Percentiles rank a stretch among this genome's conserved stretches.
Evolutionary conservation across 2,113 vertebrate species (phyloP).

Genomic region (Chunga burmeisteri): DNA sequence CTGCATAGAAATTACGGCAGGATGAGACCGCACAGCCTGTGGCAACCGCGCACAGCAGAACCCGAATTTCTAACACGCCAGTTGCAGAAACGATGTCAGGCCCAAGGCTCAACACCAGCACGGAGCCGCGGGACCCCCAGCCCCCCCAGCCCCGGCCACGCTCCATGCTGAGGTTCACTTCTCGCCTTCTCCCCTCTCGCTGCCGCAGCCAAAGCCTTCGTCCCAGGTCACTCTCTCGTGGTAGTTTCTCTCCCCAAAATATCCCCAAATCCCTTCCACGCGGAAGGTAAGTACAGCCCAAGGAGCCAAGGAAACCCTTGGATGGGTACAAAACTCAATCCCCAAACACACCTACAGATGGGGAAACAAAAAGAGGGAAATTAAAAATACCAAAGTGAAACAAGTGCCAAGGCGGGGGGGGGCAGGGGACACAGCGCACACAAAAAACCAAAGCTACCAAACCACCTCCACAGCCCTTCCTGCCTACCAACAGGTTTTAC

Average conservation of each 20-base stretch:
- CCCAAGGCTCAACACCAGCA: fast-evolving
- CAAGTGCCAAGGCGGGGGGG: background rate
- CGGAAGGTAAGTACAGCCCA: background rate
- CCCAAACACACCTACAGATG: background rate
- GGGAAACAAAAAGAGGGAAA: background rate
- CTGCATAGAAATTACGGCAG: background rate
- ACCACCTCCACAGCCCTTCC: background rate
- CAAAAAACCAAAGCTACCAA: background rate
- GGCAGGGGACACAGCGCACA: background rate
- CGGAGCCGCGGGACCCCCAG: fast-evolving
- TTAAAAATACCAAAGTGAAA: background rate
- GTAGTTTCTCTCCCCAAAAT: background rate
- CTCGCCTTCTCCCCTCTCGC: fast-evolving
- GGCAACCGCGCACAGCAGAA: background rate
- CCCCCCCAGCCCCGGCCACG: background rate
- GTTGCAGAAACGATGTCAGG: fast-evolving
- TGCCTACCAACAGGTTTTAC: background rate
- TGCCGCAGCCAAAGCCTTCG: background rate
- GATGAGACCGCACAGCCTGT: background rate
- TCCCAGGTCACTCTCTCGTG: background rate
- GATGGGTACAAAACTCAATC: background rate
- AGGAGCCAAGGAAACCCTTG: background rate
- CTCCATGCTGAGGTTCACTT: background rate
- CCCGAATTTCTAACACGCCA: background rate
- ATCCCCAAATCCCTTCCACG: background rate